These are phyloP conservation scores for Ochotona curzoniae DNA, from an alignment of 2,113 vertebrate genomes.

Conservation along the genomic window DNA sequence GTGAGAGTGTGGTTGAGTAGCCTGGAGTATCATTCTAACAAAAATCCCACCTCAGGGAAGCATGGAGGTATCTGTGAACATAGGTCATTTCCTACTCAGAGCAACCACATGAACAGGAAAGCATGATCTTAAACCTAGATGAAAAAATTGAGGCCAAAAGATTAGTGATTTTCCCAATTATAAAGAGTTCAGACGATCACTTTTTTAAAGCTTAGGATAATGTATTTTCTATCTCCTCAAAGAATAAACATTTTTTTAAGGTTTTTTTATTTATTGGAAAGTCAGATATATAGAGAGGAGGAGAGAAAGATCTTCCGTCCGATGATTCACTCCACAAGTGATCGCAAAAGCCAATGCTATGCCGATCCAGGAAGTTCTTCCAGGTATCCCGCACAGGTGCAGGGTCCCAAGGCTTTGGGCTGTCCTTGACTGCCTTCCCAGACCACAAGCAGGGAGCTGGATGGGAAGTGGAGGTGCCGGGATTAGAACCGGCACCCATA, in stretches of 20 bases:
- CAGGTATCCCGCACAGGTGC: too few species aligned
- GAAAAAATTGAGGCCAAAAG: not conserved
- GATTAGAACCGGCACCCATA: too few species aligned
- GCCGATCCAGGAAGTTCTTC: too few species aligned
- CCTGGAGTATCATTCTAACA: not conserved
- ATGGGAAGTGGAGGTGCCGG: too few species aligned
- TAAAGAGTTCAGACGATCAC: not conserved
- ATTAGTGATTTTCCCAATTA: not conserved
- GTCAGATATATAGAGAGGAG: too few species aligned
- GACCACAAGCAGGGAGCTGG: too few species aligned
- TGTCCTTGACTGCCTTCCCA: too few species aligned
- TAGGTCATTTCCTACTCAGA: not conserved
- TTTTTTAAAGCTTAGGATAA: not conserved
- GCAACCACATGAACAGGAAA: not conserved
- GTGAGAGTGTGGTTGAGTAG: not conserved
- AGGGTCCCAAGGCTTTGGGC: too few species aligned
- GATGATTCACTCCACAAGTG: too few species aligned
- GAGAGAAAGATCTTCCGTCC: too few species aligned
- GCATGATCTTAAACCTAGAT: not conserved
- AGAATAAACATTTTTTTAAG: not conserved
- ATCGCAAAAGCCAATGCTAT: too few species aligned
- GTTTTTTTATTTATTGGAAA: too few species aligned
- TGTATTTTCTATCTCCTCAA: not conserved
- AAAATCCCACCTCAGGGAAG: not conserved
- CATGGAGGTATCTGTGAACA: not conserved